These are phyloP conservation scores for Cerastis rubricosa DNA, from an alignment of 2,888 invertebrate species.

Conservation along the genomic window DNA sequence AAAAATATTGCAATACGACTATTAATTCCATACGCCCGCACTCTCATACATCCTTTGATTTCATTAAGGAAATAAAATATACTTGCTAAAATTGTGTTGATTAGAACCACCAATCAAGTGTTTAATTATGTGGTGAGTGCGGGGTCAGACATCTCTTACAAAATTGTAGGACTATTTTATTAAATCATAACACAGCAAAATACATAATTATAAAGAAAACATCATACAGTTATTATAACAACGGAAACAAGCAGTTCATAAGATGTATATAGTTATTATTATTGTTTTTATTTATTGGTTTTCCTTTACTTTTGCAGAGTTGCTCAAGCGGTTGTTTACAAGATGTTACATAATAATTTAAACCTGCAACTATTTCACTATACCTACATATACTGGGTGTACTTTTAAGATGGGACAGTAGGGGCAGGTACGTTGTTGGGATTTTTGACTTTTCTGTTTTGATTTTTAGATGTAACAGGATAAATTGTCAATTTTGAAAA, in stretches of 20 bases:
- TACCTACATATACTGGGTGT: background rate
- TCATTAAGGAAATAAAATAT: background rate
- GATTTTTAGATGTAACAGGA: background rate
- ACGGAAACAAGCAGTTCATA: background rate
- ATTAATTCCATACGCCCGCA: background rate
- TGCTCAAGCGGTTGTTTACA: background rate
- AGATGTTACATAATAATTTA: background rate
- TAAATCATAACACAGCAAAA: background rate
- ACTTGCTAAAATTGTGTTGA: background rate
- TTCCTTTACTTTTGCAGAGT: background rate
- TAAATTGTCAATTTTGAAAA: background rate
- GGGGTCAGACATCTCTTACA: background rate
- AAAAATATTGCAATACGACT: background rate
- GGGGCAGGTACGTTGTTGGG: background rate
- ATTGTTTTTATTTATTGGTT: background rate
- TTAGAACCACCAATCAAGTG: background rate
- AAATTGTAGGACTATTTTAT: background rate
- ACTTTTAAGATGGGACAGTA: background rate
- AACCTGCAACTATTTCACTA: background rate
- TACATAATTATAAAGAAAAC: background rate
- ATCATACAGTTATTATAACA: background rate
- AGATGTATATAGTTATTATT: background rate
- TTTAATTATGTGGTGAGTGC: background rate
- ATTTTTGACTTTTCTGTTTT: background rate
- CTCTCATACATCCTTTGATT: background rate